A percentile compares a stretch with the other conserved stretches of the same genome.
Conservation (phyloP, 2,888 invertebrate species). For the Epinotia demarniana region DNA sequence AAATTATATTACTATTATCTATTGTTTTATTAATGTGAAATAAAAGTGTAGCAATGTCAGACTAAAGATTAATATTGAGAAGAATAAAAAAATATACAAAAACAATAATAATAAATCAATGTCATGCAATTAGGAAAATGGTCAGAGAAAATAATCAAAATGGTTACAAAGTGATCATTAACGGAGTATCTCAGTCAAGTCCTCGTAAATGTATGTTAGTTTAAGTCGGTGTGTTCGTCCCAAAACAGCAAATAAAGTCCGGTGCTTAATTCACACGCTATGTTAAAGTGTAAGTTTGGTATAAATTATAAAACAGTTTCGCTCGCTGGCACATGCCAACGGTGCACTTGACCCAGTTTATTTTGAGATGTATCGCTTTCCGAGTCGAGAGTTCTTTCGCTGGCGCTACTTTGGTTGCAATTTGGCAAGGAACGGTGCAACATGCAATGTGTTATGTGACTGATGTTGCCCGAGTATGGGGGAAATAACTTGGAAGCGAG, state of each 20-base stretch:
- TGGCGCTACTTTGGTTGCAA: constrained; percentile 27
- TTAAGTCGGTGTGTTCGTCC: background rate
- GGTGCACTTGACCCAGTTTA: constrained; percentile 40
- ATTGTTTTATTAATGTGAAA: no score
- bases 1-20: no score
- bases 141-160: no score
- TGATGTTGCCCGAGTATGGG: background rate
- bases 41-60: no score
- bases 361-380: constrained; percentile 41
- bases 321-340: constrained; percentile 22
- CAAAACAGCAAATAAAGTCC: background rate
- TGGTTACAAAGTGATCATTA: no score
- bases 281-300: constrained; percentile 12
- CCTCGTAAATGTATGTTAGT: background rate
- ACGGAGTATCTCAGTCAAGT: background rate
- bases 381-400: constrained; percentile 24
- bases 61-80: no score
- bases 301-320: constrained; percentile 39
- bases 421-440: constrained; percentile 30
- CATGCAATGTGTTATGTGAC: constrained; percentile 19
- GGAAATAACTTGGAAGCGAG: background rate
- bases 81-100: no score
- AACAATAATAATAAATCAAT: no score
- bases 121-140: no score
- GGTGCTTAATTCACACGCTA: background rate